Evolutionary conservation across 2,113 vertebrate species (phyloP), one percentile per base, ranked within the genome.

Genomic region (Chrysochloris asiatica): DNA sequence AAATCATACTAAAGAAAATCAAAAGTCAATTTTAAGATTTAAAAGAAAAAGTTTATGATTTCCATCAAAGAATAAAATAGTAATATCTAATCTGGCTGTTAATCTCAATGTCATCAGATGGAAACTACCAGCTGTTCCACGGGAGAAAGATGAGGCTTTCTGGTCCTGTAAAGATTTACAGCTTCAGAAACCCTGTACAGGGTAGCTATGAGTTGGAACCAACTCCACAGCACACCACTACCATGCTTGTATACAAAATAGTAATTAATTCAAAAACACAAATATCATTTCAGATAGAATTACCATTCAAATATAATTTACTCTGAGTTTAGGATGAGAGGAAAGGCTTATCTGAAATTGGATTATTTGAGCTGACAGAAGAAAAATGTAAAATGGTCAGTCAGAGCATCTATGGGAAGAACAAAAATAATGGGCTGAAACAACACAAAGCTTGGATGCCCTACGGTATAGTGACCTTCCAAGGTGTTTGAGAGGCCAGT

Each of bases 241-340:
- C n/a, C n/a, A n/a, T n/a, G n/a, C n/a, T n/a, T 69, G 38, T n/a
- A n/a, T n/a, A n/a, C n/a, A n/a, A n/a, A 10, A 13, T n/a, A 76
- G 4, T 63, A 50, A 45, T 5, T 86, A 13, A 4, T 12, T 43
- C n/a, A 52, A 17, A 69, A 50, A 41, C 77, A 36, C 28, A 52
- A 16, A 30, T n/a, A n/a, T n/a, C n/a, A n/a, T n/a, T n/a, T n/a
- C n/a, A n/a, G 4, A 65, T 19, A 48, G 36, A 69, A 65, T 33
- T n/a, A 36, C 33, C n/a, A 28, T 2, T 3, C 50, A 86, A 14
- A n/a, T n/a, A 52, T 16, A 17, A 13, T 71, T 54, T 78, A 24
- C 0, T 11, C 12, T 48, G 1, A 4, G 30, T n/a, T n/a, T n/a
- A 28, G 41, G 19, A 4, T n/a, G 1, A 0, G 13, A 22, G 12